Base-by-base conservation (phyloP, 1,140 invertebrate genomes). In the Danaus melanippus region DNA sequence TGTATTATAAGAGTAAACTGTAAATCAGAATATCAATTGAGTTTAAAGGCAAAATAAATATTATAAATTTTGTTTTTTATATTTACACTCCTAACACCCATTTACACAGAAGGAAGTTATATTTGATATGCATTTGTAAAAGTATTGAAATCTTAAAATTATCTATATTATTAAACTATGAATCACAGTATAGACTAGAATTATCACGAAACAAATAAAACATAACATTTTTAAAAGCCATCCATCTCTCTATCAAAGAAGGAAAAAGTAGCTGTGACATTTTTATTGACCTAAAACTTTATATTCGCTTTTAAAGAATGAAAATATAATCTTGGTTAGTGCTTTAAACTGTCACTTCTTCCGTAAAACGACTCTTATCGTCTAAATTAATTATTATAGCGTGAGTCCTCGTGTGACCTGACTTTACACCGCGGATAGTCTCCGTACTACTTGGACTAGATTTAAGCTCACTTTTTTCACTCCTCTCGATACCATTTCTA, bases 341-440 rank as follows among this genome's bases (percentile, higher is more conserved):
- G 61, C 47, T 46, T 90, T 89, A 94, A 58, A 94, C 93, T 40
- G 92, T 94, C 46, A 94, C 93, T 82, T 94, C 93, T 78, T 94
- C 93, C 6, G 92, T 93, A 74, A 93, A 94, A 54, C 92, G 88
- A 73, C 91, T 93, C 69, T 93, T 93, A 80, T 94, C 93, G 64
- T 94, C 92, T 63, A 94, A 83, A 81, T 94, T 93, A 53, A 94
- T 93, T 66, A 93, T 90, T 67, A 93, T 92, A 4, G 92, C 90
- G 67, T 92, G 91, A 50, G 92, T 92, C 57, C 89, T 89, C 8
- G 92, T 90, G 64, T 92, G 92, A 0, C 91, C 91, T 4, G 91
- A 91, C 71, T 91, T 90, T 8, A 90, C 79, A 51, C 76, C 76
- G 58, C 64, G 72, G 12, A 80, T 53, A n/a, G 82, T 79, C 32